These are phyloP conservation scores for Rhegmatorhina hoffmannsi DNA, from an alignment of 2,113 vertebrate genomes.

Conservation along the genomic window DNA sequence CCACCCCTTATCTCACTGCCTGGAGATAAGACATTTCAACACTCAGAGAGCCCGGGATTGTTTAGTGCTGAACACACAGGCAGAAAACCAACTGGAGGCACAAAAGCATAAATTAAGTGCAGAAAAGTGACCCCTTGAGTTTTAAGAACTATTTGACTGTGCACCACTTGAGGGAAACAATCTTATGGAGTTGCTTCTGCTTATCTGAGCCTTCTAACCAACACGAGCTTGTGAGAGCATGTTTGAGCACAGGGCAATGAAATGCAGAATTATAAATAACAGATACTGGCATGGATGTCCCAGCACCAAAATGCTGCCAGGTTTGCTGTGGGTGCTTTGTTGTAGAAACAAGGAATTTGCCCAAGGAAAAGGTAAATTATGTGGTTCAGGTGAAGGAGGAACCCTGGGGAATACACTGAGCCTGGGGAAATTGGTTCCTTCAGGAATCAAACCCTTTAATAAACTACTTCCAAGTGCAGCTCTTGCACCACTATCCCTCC, in stretches of 20 bases:
- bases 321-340: background rate
- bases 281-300: accelerated
- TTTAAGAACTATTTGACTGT: background rate
- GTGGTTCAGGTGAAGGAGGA: accelerated
- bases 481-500: background rate
- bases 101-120: background rate
- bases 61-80: background rate
- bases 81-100: background rate
- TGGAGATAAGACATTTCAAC: background rate
- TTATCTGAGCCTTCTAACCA: background rate
- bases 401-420: background rate
- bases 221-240: background rate
- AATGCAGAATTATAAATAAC: background rate
- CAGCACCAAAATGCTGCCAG: background rate
- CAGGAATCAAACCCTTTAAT: background rate
- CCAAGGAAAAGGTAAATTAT: background rate
- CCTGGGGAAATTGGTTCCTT: background rate
- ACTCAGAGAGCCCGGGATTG: background rate
- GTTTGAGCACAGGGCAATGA: background rate
- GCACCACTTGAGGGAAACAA: background rate
- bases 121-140: background rate
- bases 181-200: background rate
- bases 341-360: too few species aligned
- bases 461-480: background rate
- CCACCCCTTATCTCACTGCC: background rate